A percentile compares a stretch with the other conserved stretches of the same genome.
These are phyloP conservation scores for Phocoena sinus DNA, from an alignment of 2,113 vertebrate genomes.

Conservation along the genomic window DNA sequence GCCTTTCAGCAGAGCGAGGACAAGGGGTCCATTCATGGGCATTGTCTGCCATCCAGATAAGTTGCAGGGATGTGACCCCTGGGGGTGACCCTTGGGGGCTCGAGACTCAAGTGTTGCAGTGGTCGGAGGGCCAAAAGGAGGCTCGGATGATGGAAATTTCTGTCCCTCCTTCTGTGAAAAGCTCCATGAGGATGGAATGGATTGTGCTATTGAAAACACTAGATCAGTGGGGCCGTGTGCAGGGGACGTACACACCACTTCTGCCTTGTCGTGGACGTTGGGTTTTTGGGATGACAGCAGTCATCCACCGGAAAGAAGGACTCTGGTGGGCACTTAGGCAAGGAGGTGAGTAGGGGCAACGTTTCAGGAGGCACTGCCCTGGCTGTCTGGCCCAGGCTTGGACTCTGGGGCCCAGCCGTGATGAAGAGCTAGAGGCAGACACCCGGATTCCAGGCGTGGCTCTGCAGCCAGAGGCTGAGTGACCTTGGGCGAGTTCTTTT, in stretches of 20 bases:
- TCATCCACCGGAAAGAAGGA: neutral
- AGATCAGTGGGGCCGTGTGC: neutral
- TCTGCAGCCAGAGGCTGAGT: neutral
- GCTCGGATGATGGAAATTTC: neutral
- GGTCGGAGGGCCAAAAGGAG: neutral
- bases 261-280: neutral
- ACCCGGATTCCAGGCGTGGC: neutral
- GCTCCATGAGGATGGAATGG: neutral
- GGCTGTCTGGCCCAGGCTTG: neutral
- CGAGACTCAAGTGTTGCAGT: rapidly evolving
- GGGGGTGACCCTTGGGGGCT: rapidly evolving
- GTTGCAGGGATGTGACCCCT: neutral
- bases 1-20: neutral
- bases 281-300: neutral
- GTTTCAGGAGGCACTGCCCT: neutral
- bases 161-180: neutral
- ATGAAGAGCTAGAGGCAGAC: neutral
- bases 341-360: neutral
- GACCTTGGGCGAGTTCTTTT: neutral
- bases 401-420: neutral
- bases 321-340: neutral
- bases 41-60: neutral
- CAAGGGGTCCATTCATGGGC: neutral
- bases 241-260: neutral
- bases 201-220: neutral